These are phyloP conservation scores for Montipora sp. DNA, from an alignment of 64 coral and sea anemone species.

Conservation along the genomic window DNA sequence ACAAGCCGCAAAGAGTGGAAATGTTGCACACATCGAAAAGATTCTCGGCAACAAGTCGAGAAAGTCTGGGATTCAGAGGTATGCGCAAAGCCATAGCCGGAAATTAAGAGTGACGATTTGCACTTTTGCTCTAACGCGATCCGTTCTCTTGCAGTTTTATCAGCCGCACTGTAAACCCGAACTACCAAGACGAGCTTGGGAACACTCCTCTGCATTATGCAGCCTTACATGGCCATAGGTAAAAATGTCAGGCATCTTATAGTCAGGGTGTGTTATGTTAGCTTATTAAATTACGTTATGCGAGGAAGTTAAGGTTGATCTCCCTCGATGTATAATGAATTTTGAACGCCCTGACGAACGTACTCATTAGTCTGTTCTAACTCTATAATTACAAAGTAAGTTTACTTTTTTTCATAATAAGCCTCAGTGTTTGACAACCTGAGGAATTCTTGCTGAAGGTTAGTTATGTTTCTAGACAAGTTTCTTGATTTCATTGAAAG, in stretches of 20 bases:
- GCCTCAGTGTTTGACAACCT: neutral
- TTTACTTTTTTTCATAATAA: neutral
- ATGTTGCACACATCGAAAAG: conserved; percentile 92
- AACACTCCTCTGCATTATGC: conserved; percentile 85
- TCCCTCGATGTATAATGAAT: too few relatives aligned
- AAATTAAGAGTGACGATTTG: neutral
- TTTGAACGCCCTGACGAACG: neutral
- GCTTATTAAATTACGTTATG: too few relatives aligned
- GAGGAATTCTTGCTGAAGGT: neutral
- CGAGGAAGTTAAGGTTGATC: too few relatives aligned
- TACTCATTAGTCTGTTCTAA: neutral
- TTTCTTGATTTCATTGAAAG: neutral
- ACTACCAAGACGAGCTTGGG: conserved; percentile 92
- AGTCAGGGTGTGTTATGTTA: too few relatives aligned
- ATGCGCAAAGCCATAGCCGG: neutral
- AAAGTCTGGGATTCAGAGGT: conserved; percentile 87
- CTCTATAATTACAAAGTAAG: neutral
- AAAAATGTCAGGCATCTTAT: too few relatives aligned
- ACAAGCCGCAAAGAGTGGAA: conserved; percentile 87
- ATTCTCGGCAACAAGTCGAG: conserved; percentile 75
- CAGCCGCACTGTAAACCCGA: conserved; percentile 68
- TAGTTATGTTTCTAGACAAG: neutral
- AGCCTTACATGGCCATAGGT: conserved; percentile 83
- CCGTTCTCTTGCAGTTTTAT: conserved; percentile 71
- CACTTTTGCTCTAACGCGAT: conserved; percentile 5